Percentiles rank a stretch among this genome's conserved stretches.
These are phyloP conservation scores for Epinephelus fuscoguttatus DNA, from an alignment of 2,113 vertebrate genomes.

Conservation along the genomic window DNA sequence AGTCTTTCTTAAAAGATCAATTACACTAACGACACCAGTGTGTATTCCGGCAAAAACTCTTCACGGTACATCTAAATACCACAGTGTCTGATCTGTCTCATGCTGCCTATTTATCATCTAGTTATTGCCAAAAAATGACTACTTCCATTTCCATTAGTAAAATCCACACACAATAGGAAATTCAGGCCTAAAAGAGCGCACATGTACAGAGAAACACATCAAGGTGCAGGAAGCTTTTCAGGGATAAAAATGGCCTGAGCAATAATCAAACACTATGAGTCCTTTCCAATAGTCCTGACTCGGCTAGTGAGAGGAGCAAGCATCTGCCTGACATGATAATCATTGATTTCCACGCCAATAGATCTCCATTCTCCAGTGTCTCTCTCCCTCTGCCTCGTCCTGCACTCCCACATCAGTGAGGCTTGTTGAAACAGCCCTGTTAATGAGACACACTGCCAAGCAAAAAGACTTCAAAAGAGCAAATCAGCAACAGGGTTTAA, in stretches of 20 bases:
- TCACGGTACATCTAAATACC: constrained; percentile 8
- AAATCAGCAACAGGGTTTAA: constrained; percentile 56
- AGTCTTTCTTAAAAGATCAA: constrained; percentile 44
- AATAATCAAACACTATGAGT: constrained; percentile 58
- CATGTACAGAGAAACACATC: background rate
- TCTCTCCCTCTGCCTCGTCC: constrained; percentile 44
- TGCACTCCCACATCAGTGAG: constrained; percentile 24
- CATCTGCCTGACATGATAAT: constrained; percentile 74
- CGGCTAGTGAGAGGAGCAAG: constrained; percentile 47
- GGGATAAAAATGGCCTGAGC: constrained; percentile 51
- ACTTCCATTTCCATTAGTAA: background rate
- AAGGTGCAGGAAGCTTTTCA: constrained; percentile 23
- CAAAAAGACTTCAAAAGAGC: constrained; percentile 75
- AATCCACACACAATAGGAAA: constrained; percentile 14
- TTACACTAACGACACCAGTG: constrained; percentile 41
- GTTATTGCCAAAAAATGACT: background rate
- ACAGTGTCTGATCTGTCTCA: constrained; percentile 18
- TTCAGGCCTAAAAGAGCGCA: background rate
- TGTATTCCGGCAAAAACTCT: constrained; percentile 16
- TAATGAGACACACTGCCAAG: constrained; percentile 74
- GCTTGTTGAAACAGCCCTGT: constrained; percentile 49
- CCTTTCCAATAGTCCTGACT: constrained; percentile 53
- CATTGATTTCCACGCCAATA: constrained; percentile 76
- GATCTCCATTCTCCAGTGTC: constrained; percentile 64
- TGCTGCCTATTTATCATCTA: background rate